Percentiles rank a stretch among this genome's conserved stretches.
Evolutionary conservation across 1,140 invertebrate species (phyloP).

Genomic region (Eriocheir sinensis): DNA sequence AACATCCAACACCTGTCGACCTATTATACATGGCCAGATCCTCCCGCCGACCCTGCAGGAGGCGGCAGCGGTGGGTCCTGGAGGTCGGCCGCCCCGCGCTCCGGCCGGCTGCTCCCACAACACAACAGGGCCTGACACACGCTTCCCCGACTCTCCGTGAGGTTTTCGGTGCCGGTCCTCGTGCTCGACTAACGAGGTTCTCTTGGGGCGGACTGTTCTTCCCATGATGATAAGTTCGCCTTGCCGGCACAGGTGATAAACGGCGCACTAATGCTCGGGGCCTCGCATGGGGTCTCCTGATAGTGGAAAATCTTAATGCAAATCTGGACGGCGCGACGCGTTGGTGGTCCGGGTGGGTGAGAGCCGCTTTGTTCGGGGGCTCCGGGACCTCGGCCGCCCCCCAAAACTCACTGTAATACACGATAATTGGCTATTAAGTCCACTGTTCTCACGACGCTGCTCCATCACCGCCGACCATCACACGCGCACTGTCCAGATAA

Average conservation of each 20-base stretch:
- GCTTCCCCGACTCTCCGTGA: neutral
- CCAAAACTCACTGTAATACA: conserved; percentile 70
- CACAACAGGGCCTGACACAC: neutral
- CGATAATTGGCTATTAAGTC: conserved; percentile 69
- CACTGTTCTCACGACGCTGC: conserved; percentile 48
- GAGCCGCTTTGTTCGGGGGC: conserved; percentile 40
- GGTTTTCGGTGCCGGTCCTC: neutral
- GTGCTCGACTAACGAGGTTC: conserved; percentile 26
- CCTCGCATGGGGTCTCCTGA: conserved; percentile 68
- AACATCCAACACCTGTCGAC: conserved; percentile 41
- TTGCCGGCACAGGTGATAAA: conserved; percentile 44
- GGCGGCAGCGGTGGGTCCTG: neutral
- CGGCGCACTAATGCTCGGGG: conserved; percentile 46
- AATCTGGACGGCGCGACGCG: conserved; percentile 52
- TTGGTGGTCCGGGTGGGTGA: conserved; percentile 56
- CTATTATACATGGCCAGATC: neutral
- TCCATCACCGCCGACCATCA: conserved; percentile 58
- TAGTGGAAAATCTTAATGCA: conserved; percentile 72
- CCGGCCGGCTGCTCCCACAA: neutral
- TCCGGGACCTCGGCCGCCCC: neutral
- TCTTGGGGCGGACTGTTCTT: neutral
- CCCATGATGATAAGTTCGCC: conserved; percentile 57
- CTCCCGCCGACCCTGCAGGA: conserved; percentile 6
- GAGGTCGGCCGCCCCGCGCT: neutral
- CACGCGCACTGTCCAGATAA: conserved; percentile 25